Conservation (phyloP, 1,140 invertebrate species). For the Spodoptera frugiperda region DNA sequence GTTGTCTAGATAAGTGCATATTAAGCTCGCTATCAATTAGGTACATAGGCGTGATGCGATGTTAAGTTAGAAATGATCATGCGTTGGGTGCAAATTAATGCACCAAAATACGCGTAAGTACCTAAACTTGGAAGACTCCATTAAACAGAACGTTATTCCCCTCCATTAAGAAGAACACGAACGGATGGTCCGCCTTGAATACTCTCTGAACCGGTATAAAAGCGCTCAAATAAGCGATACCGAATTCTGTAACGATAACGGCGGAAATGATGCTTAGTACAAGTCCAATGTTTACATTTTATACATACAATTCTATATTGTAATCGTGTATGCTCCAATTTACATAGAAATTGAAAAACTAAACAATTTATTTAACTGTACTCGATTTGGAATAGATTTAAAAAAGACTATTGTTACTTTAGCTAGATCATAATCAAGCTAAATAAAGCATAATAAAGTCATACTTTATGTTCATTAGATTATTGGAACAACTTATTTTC, state of each 20-base stretch:
- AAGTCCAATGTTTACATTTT: background rate
- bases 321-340: no score
- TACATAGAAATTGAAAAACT: no score
- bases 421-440: no score
- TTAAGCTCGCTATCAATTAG: no score
- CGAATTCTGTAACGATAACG: slow-evolving; percentile 28
- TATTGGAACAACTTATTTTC: no score
- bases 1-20: no score
- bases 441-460: no score
- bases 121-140: slow-evolving; percentile 49
- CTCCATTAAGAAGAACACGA: slow-evolving; percentile 49
- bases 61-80: slow-evolving; percentile 12
- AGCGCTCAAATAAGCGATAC: slow-evolving; percentile 31
- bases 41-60: background rate
- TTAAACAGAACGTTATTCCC: slow-evolving; percentile 48
- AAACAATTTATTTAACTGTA: no score
- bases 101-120: slow-evolving; percentile 13
- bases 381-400: no score
- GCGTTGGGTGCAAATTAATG: slow-evolving; percentile 10
- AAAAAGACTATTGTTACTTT: no score
- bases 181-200: slow-evolving; percentile 53
- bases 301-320: background rate
- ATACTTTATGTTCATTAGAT: no score
- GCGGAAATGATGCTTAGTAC: slow-evolving; percentile 2
- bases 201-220: background rate